Base-by-base conservation (phyloP, 2,113 vertebrate species). In the Saiga tatarica region DNA sequence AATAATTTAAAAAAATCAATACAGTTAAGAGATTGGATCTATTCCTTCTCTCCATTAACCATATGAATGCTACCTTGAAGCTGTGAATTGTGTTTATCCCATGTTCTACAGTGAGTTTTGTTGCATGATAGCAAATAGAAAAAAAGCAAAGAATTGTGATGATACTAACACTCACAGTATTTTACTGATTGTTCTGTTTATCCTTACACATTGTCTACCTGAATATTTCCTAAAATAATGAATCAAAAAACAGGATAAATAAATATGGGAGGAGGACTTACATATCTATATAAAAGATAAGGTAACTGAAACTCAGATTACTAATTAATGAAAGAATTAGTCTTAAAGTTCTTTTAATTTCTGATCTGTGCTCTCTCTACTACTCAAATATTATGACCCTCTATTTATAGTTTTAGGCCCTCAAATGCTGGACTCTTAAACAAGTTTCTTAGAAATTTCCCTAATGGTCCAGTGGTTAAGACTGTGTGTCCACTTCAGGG, bases 191-290 rank as follows among this genome's bases (percentile, higher is more conserved):
- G 50, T 2, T 90, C 5, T 28, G 74, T 50, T 23, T 23, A 52
- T 92, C 45, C 45, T 39, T 36, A 76, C 23, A 90, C 6, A 36
- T 42, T n/a, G 19, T 36, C 26, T 83, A 90, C 39, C 45, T 10
- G 30, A 81, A 90, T 76, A 21, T 87, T 55, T 57, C 53, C 45
- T 90, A 57, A 89, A 89, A 87, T 91, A 91, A 87, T 39, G 16
- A 84, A 57, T 6, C 50, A 79, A 84, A 13, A 13, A 42, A 7
- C 13, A 19, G 0, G 36, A 16, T 86, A 39, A 62, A 92, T 39
- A 79, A 60, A 64, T 39, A 21, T 50, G 42, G 42, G 11, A 30
- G 6, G 57, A 96, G 36, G 15, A 28, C 23, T 64, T 95, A 28
- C 30, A 14, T 36, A 42, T 82, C 33, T 78, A 90, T 14, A 2